Evolutionary conservation across 2,888 invertebrate species (phyloP), one percentile per base, ranked within the genome.

Genomic region (Glaucopsyche alexis): DNA sequence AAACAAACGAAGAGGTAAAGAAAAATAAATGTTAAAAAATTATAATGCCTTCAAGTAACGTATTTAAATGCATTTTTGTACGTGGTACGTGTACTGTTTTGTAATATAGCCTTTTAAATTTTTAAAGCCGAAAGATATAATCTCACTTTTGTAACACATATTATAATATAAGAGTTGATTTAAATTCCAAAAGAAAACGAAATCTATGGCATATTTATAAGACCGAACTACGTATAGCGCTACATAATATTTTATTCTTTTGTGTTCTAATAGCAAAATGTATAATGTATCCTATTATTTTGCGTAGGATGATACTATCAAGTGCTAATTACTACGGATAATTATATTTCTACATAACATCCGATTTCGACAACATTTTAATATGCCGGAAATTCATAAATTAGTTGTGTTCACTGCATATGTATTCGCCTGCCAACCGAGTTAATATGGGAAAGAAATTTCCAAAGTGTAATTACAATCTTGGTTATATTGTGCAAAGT

Each of bases 381-480:
- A 49, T 69, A 69, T 69, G 69, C 69, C 69, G 69, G 69, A 69
- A 69, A 69, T 29, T 19, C 29, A 29, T 29, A 29, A 29, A 29
- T 14, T 4, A 47, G 42, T 47, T 69, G 47, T 49, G 45, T 69
- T 65, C 7, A 60, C 8, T 60, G 29, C 42, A 16, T 42, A 40
- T 40, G 67, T 45, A 69, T 69, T 49, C 13, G 29, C 47, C 47
- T 49, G 72, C 52, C 65, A 72, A 45, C 49, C 19, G 55, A 69
- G 16, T 13, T 40, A 66, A 42, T 16, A 49, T 60, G 49, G 19
- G 29, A 50, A 72, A 66, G 55, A 69, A 40, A 71, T 76, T 76
- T 72, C 74, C 74, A 74, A 76, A 75, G 71, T 52, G 71, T 73
- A 71, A 72, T 69, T 72, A 74, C 74, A 76, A 76, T 75, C 73